phyloP scores from a whole-genome alignment of 2,113 vertebrate genomes.

The Uropsilus gracilis region DNA sequence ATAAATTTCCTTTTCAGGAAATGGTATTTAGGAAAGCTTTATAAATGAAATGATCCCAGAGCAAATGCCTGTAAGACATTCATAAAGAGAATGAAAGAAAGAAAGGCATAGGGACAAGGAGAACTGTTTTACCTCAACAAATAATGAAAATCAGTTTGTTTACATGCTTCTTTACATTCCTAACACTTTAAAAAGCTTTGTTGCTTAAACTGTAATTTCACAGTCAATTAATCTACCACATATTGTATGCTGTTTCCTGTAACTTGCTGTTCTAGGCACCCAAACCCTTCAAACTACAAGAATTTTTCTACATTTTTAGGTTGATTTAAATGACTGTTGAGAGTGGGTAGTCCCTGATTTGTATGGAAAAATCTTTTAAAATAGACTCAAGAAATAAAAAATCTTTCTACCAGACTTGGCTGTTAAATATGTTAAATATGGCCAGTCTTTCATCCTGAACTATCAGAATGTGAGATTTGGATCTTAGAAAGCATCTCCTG shows the following conservation, averaged over 20 bases:
- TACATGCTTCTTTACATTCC: conserved; percentile 63
- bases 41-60: conserved; percentile 39
- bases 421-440: neutral
- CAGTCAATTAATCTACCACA: conserved; percentile 77
- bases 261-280: conserved; percentile 43
- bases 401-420: neutral
- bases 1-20: conserved; percentile 47
- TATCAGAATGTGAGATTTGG: neutral
- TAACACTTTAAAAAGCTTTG: conserved; percentile 70
- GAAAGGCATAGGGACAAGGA: conserved; percentile 29
- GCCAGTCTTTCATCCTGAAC: neutral
- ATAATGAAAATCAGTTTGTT: conserved; percentile 73
- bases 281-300: neutral
- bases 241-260: conserved; percentile 44
- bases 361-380: neutral
- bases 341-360: neutral
- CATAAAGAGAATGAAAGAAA: conserved; percentile 57
- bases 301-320: conserved; percentile 26
- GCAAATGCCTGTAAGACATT: conserved; percentile 52
- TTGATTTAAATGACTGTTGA: conserved; percentile 18
- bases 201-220: conserved; percentile 78
- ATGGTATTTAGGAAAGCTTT: conserved; percentile 31
- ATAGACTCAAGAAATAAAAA: neutral
- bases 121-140: conserved; percentile 57
- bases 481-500: neutral